Evolutionary conservation across 2,113 vertebrate genomes (phyloP).

Genomic region (Carassius gibelio): DNA sequence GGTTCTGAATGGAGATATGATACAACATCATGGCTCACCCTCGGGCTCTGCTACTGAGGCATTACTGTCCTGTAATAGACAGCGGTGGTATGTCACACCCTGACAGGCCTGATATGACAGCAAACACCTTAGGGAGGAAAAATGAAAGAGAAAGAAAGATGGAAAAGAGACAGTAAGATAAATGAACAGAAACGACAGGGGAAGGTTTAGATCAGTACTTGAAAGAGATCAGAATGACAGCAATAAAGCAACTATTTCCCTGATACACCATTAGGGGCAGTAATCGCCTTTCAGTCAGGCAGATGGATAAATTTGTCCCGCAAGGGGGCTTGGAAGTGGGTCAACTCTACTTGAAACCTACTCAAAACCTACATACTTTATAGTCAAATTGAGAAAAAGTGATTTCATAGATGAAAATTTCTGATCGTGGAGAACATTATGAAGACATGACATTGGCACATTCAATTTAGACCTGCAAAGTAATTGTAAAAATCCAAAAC

Average conservation of each 20-base stretch:
- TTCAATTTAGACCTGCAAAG: neutral
- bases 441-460: neutral
- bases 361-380: neutral
- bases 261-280: conserved; percentile 61
- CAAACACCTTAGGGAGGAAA: conserved; percentile 84
- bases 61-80: conserved; percentile 92
- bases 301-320: conserved; percentile 16
- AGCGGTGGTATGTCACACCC: conserved; percentile 88
- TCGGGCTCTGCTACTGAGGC: conserved; percentile 86
- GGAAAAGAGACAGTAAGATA: conserved; percentile 39
- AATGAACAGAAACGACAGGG: conserved; percentile 54
- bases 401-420: neutral
- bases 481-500: neutral
- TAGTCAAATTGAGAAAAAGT: neutral
- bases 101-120: conserved; percentile 96
- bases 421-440: neutral
- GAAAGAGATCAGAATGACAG: conserved; percentile 50
- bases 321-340: neutral
- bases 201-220: conserved; percentile 52
- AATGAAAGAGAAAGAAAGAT: neutral
- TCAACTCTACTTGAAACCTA: neutral
- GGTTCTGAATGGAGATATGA: conserved; percentile 42
- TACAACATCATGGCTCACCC: conserved; percentile 80
- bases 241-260: conserved; percentile 28
- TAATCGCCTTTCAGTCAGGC: conserved; percentile 29